These are phyloP conservation scores for Otocyon megalotis DNA, from an alignment of 2,113 vertebrate genomes.

Conservation along the genomic window DNA sequence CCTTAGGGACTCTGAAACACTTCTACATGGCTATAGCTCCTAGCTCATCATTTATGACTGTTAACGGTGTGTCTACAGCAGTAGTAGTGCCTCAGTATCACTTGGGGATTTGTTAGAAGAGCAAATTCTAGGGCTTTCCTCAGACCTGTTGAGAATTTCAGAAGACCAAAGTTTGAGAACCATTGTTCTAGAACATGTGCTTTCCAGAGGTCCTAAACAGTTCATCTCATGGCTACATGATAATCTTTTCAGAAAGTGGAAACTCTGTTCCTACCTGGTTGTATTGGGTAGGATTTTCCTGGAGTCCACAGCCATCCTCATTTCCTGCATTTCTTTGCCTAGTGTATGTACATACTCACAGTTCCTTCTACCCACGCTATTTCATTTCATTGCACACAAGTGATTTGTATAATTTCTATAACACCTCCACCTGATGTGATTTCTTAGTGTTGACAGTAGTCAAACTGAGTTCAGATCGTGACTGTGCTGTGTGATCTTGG, in stretches of 20 bases:
- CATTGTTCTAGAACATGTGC: neutral
- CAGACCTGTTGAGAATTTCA: neutral
- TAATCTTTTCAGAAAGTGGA: neutral
- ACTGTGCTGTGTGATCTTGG: neutral
- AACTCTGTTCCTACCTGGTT: too few relatives aligned
- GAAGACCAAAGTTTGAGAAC: neutral
- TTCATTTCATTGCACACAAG: neutral
- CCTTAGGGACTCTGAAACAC: neutral
- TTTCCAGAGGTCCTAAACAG: neutral
- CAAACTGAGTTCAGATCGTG: neutral
- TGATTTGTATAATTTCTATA: neutral
- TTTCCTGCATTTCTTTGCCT: neutral
- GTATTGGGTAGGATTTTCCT: too few relatives aligned
- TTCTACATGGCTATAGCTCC: neutral
- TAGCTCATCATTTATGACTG: accelerated
- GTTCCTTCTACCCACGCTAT: neutral
- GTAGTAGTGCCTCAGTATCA: neutral
- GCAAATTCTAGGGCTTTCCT: neutral
- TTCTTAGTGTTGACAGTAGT: neutral
- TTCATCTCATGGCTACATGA: neutral
- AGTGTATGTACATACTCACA: too few relatives aligned
- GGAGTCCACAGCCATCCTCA: neutral
- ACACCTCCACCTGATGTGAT: neutral
- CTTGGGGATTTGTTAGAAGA: neutral
- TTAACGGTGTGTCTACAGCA: neutral